Conservation (phyloP, 2,888 invertebrate genomes). For the Protodeltote pygarga region DNA sequence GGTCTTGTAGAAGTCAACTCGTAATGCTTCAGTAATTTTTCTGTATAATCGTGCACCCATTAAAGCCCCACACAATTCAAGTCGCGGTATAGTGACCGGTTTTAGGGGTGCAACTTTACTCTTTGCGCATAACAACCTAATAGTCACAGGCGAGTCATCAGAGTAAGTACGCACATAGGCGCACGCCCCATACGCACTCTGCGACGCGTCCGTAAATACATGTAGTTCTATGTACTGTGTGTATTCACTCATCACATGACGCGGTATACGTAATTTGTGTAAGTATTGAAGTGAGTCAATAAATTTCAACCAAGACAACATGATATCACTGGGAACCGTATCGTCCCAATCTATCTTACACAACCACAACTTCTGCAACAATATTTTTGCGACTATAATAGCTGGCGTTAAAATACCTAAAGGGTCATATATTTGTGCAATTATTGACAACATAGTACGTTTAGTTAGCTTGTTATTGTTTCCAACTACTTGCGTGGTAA, state of each 20-base stretch:
- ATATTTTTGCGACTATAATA: constrained; percentile 3
- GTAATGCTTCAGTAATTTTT: constrained; percentile 13
- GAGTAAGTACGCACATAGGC: constrained; percentile 35
- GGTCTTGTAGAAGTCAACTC: constrained; percentile 1
- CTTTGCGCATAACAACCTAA: constrained; percentile 46
- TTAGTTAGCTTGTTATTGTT: constrained; percentile 8
- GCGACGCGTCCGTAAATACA: constrained; percentile 40
- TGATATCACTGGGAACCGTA: background rate
- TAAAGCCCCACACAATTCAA: constrained; percentile 41
- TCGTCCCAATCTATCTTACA: constrained; percentile 4
- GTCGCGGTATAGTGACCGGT: constrained; percentile 31
- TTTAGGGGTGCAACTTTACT: constrained; percentile 48
- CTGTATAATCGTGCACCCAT: too few species aligned
- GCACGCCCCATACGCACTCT: constrained; percentile 38
- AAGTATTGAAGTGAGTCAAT: background rate
- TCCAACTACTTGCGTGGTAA: constrained; percentile 6
- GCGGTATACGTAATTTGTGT: background rate
- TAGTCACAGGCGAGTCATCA: constrained; percentile 2
- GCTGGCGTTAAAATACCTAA: constrained; percentile 8
- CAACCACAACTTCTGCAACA: constrained; percentile 8
- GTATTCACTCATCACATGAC: background rate
- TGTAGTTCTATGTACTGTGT: constrained; percentile 5
- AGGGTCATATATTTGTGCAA: constrained; percentile 12
- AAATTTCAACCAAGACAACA: background rate
- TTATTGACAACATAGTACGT: constrained; percentile 21